Evolutionary conservation across 1,140 invertebrate genomes (phyloP), one percentile per base, ranked within the genome.

Genomic region (Globodera ellingtonae): DNA sequence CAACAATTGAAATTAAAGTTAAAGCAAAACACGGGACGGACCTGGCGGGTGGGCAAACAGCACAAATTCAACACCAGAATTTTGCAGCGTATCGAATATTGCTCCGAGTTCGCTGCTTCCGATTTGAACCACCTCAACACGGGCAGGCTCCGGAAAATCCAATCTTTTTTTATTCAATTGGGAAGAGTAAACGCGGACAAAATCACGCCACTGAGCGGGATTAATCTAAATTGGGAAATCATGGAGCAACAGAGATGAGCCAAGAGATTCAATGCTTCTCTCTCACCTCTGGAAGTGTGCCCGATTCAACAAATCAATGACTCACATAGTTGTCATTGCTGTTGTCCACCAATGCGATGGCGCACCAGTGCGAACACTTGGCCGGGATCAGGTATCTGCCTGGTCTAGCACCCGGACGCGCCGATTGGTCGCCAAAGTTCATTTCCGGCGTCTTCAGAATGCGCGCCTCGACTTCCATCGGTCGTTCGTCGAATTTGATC

Each of bases 41-140:
- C 77, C 80, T 4, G 56, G 47, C 7, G 77, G 77, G 44, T 81
- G 80, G 24, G 50, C 77, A 24, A 81, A 62, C 52, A 81, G 15
- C 9, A 70, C 59, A 71, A 70, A 81, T 50, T 81, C 80, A 24
- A n/a, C 56, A 6, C 66, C 78, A 67, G 44, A n/a, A 0, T 79
- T 35, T 18, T 15, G 35, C 35, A 44, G 44, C 3, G 18, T 6
- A 3, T 81, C 6, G 4, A 81, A 67, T 1, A 48, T 35, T 18
- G 44, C 46, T 47, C 24, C 46, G 10, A 35, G 47, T 35, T 80
- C 80, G 8, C n/a, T 18, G 47, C 74, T 56, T 24, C 18, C 24
- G 66, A 76, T 15, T 62, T 52, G 15, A 1, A 9, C n/a, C 59
- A 21, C 18, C 15, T 70, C 62, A 8, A 52, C 62, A 6, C 35